A percentile compares a stretch with the other conserved stretches of the same genome.
These are phyloP conservation scores for Apodemus sylvaticus DNA, from an alignment of 2,113 vertebrate species.

Conservation along the genomic window DNA sequence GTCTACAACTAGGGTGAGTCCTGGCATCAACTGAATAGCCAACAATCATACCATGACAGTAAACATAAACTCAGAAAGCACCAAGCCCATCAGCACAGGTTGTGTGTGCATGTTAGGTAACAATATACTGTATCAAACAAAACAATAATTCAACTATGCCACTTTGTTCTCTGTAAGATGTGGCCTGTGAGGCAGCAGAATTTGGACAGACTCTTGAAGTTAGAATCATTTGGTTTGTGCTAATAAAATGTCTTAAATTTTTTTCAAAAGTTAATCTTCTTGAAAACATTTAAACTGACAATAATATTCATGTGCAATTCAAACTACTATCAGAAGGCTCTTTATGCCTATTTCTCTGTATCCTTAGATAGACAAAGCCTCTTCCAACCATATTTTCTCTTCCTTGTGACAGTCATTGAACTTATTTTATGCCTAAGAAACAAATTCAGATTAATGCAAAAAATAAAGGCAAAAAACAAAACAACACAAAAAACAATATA, in stretches of 20 bases:
- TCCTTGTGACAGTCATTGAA: neutral
- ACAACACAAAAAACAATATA: neutral
- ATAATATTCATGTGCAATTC: neutral
- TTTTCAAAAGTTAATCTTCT: neutral
- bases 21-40: neutral
- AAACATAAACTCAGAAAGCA: neutral
- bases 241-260: neutral
- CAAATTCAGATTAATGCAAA: neutral
- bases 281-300: neutral
- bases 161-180: neutral
- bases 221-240: neutral
- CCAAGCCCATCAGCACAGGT: neutral
- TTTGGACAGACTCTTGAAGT: neutral
- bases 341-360: neutral
- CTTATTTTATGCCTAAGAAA: neutral
- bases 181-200: neutral
- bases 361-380: neutral
- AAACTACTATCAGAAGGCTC: neutral
- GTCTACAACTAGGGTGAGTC: fast-evolving
- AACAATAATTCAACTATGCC: neutral
- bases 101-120: fast-evolving
- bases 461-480: no score
- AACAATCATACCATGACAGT: neutral
- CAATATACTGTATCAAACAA: neutral
- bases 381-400: neutral